Evolutionary conservation across 1,140 invertebrate genomes (phyloP), one percentile per base, ranked within the genome.

Genomic region (Physella acuta): DNA sequence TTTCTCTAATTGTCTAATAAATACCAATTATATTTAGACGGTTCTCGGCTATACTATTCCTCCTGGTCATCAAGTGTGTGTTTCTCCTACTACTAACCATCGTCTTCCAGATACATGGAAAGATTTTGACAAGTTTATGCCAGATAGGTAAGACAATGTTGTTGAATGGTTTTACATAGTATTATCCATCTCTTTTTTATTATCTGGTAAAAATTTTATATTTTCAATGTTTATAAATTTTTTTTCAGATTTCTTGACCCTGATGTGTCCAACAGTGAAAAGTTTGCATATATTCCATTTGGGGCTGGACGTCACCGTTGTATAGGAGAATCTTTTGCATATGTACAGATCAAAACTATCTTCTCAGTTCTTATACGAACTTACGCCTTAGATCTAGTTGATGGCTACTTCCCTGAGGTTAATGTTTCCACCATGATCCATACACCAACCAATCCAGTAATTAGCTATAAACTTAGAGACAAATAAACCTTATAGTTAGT

Each of bases 271-370:
- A 79, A 72, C 65, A 79, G 75, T 53, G 78, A 76, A 39, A 82
- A 81, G 63, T 82, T 80, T 74, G 70, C 75, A 44, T 82, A 82
- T 55, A 70, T 82, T 51, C 80, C 81, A 3, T 82, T 82, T 66
- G 81, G 81, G 44, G 79, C 76, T 36, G 81, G 81, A 1, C 73
- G 81, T 2, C 81, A 82, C 59, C 67, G 81, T 5, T 82, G 81
- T 65, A 81, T 82, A 49, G 81, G 81, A 8, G 81, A 82, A 64
- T 73, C 77, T 39, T 82, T 82, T 68, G 81, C 81, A n/a, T 82
- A 82, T 62, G 73, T 82, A 0, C 81, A 82, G 71, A 79, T 82
- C 61, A 82, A 82, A 67, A 78, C 79, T 0, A 74, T 82, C 14
- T 75, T 76, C 71, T 74, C 81, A 11, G 66, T 64, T 16, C 66